Evolutionary conservation across 2,888 invertebrate species (phyloP), one percentile per base, ranked within the genome.

Genomic region (Nomada ferruginata): DNA sequence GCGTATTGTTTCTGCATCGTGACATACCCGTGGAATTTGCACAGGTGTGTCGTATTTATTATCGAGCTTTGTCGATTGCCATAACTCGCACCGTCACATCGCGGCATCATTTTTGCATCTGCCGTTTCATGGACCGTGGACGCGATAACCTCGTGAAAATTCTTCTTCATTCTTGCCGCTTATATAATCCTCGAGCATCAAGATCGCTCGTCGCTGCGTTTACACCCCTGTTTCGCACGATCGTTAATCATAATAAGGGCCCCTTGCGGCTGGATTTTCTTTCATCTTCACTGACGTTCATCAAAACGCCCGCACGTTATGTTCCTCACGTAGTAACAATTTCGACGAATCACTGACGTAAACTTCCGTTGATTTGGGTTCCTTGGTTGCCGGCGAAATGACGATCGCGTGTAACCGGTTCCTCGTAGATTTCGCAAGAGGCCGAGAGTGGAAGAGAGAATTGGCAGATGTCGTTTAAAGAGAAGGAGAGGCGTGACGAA

Each of bases 1-100:
- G 60, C 73, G 75, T 70, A 77, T 83, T 85, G 76, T 76, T 82
- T 82, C 76, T 81, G 61, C 81, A 71, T 76, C 78, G 81, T 55
- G 85, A 83, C 80, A 83, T 73, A 47, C 42, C 50, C 61, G 20
- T 50, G 52, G 85, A 83, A 80, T 84, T 78, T 76, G 72, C 80
- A 84, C 84, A 82, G 88, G 78, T 84, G 88, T 76, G 71, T 64
- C 79, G 76, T 76, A 65, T 74, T 76, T 63, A 77, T 80, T 79
- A 75, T 72, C 68, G 76, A 72, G 60, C 72, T 64, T 60, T 65
- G 80, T 77, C 86, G 52, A 81, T 76, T 71, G 75, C 85, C 83
- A 79, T 70, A 74, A 82, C 75, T 78, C 75, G 71, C 66, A n/a
- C 72, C 65, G 53, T 23, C 57, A 26, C 60, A 63, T 44, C 29